Base-by-base conservation (phyloP, 1,140 invertebrate genomes). In the Leptinotarsa defecta region DNA sequence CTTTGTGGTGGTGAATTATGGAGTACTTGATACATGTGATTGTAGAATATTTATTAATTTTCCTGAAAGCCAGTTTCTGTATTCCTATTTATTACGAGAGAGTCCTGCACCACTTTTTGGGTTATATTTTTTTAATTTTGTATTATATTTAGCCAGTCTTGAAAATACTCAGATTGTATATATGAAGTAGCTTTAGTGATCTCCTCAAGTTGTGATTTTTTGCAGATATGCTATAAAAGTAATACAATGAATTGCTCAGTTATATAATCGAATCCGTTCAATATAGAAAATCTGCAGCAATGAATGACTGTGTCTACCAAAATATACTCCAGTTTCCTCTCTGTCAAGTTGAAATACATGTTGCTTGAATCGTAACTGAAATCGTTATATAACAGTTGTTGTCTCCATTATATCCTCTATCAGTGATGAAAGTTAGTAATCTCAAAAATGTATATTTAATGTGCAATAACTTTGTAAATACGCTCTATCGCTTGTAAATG, bases 401-500 rank as follows among this genome's bases (percentile, higher is more conserved):
- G 63, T 72, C 34, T 43, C 8, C 34, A 65, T 63, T 65, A 67
- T 74, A 27, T 20, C 13, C 20, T 74, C 22, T 74, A 74, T 48
- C 52, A 62, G 65, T 74, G 65, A 68, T 72, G 63, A 52, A 72
- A 72, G 13, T 63, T 72, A 72, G 71, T 72, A 62, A 72, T 72
- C n/a, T 71, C 19, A 77, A 73, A 79, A 76, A 70, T 83, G 80
- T 84, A 84, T 81, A 83, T 83, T 83, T 83, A 80, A 83, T 84
- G 84, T 85, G 84, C 84, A 85, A 85, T 85, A 85, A 85, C 82
- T 83, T 81, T 85, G 82, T 85, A 84, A 80, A 85, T 84, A 84
- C 61, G 73, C 76, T 79, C 77, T 75, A 73, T 81, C 78, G 80
- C 79, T 79, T 83, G 79, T 85, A 78, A 78, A 81, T 85, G 83